These are phyloP conservation scores for Philaethria dido DNA, from an alignment of 2,888 invertebrate species.

Conservation along the genomic window DNA sequence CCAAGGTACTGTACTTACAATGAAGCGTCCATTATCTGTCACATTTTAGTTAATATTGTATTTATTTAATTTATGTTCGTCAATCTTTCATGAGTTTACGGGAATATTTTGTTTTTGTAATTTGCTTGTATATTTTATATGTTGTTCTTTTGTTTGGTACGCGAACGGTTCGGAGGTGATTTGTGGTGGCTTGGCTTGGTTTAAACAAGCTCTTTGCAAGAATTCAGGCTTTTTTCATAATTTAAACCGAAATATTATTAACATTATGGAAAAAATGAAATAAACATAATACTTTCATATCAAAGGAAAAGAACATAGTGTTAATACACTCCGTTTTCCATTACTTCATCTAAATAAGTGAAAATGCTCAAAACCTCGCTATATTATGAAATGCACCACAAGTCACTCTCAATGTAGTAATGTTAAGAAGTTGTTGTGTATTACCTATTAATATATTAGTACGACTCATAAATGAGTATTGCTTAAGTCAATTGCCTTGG, in stretches of 20 bases:
- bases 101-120: conserved; percentile 33
- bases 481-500: conserved; percentile 27
- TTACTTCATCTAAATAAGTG: background rate
- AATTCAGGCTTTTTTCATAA: background rate
- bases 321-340: background rate
- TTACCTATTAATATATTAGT: conserved; percentile 35
- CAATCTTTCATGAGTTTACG: conserved; percentile 30
- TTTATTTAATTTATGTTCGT: conserved; percentile 40
- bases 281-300: background rate
- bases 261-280: no score
- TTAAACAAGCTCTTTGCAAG: background rate
- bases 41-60: conserved; percentile 41
- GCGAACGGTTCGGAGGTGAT: conserved; percentile 44
- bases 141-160: conserved; percentile 49
- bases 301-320: background rate
- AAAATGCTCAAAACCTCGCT: conserved; percentile 27
- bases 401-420: conserved; percentile 33
- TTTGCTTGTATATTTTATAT: conserved; percentile 53
- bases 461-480: conserved; percentile 16
- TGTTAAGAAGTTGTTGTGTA: conserved; percentile 44
- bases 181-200: conserved; percentile 30
- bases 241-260: background rate
- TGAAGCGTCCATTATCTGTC: conserved; percentile 62
- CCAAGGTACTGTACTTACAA: conserved; percentile 62
- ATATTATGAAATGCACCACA: conserved; percentile 11